Percentiles rank a stretch among this genome's conserved stretches.
Evolutionary conservation across 2,888 invertebrate species (phyloP).

Genomic region (Stenurella melanura): DNA sequence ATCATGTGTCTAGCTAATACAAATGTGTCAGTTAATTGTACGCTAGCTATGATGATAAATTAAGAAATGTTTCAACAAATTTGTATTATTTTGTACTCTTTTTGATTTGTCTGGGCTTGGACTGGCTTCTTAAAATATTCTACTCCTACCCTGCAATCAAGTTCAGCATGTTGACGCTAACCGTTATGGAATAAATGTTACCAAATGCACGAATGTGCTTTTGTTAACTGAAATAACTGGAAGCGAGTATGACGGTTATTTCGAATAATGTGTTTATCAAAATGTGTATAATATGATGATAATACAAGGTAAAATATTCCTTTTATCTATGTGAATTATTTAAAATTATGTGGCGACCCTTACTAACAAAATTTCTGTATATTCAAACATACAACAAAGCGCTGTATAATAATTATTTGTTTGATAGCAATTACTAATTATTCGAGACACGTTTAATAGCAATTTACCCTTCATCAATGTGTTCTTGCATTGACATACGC

Average conservation of each 20-base stretch:
- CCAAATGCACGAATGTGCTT: neutral
- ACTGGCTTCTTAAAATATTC: neutral
- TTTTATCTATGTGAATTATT: neutral
- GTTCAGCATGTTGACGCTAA: neutral
- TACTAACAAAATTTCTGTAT: neutral
- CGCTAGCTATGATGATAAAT: too few species aligned
- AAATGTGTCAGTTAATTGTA: too few species aligned
- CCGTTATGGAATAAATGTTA: slow-evolving; percentile 7
- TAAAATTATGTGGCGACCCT: neutral
- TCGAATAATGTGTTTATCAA: neutral
- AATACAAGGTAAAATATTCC: neutral
- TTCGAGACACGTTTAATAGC: too few species aligned
- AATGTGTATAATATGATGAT: slow-evolving; percentile 1
- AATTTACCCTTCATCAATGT: too few species aligned
- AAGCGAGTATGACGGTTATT: slow-evolving; percentile 2
- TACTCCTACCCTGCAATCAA: neutral
- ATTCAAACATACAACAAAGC: too few species aligned
- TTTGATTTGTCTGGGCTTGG: too few species aligned
- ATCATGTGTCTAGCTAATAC: too few species aligned
- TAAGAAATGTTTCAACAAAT: too few species aligned
- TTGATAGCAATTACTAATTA: too few species aligned
- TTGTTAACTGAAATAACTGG: neutral
- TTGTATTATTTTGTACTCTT: too few species aligned
- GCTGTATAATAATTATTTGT: too few species aligned
- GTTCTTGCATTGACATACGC: too few species aligned